These are phyloP conservation scores for Drosophila borborema DNA, from an alignment of 2,888 invertebrate genomes.

Conservation along the genomic window DNA sequence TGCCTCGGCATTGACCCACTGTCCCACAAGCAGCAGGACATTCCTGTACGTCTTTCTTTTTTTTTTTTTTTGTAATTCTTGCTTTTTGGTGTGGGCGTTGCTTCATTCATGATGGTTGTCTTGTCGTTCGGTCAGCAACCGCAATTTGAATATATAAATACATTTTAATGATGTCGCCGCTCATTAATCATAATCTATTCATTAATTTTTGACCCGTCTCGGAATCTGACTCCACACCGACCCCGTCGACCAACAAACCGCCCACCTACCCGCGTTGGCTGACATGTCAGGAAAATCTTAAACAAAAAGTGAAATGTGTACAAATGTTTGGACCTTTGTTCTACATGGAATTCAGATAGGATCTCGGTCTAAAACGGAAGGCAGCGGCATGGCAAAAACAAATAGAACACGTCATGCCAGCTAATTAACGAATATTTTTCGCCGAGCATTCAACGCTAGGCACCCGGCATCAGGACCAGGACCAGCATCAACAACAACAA, in stretches of 20 bases:
- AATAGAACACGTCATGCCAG: slow-evolving; percentile 72
- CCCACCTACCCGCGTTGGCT: slow-evolving; percentile 16
- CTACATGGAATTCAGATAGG: slow-evolving; percentile 65
- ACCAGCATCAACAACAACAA: background rate
- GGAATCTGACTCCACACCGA: background rate
- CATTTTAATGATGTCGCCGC: slow-evolving; percentile 80
- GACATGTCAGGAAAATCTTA: slow-evolving; percentile 63
- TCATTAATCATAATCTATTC: slow-evolving; percentile 81
- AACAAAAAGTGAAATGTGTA: slow-evolving; percentile 57
- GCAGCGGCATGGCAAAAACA: slow-evolving; percentile 13
- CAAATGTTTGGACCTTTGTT: slow-evolving; percentile 68
- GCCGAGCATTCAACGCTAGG: slow-evolving; percentile 18
- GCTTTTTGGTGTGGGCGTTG: slow-evolving; percentile 10
- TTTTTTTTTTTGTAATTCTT: background rate
- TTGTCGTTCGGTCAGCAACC: slow-evolving; percentile 66
- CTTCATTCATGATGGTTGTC: slow-evolving; percentile 37
- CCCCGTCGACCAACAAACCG: background rate
- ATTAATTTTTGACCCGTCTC: slow-evolving; percentile 67
- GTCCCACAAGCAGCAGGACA: slow-evolving; percentile 29
- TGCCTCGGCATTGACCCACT: slow-evolving; percentile 20
- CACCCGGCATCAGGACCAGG: slow-evolving; percentile 19
- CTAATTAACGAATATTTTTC: slow-evolving; percentile 70
- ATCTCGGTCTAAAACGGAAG: slow-evolving; percentile 48
- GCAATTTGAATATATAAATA: slow-evolving; percentile 79
- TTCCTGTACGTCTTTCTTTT: background rate